These are phyloP conservation scores for Drosophila asahinai DNA, from an alignment of 1,140 invertebrate genomes.

Conservation along the genomic window DNA sequence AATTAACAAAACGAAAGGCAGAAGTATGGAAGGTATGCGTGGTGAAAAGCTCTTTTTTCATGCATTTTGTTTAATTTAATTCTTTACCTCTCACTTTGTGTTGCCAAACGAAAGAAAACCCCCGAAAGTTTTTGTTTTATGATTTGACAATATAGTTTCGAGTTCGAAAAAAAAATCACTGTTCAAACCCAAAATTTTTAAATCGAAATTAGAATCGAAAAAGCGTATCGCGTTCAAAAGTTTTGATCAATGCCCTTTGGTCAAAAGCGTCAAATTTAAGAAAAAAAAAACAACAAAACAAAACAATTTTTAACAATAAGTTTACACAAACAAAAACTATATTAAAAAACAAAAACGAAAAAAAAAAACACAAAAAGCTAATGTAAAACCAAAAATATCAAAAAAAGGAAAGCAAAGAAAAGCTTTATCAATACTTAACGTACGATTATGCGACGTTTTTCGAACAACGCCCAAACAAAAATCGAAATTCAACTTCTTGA, in stretches of 20 bases:
- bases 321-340: constrained; percentile 48
- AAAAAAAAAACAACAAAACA: constrained; percentile 41
- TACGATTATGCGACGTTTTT: constrained; percentile 83
- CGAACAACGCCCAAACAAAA: constrained; percentile 90
- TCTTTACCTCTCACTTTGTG: constrained; percentile 44
- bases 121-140: constrained; percentile 41
- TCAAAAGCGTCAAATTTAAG: constrained; percentile 53
- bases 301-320: constrained; percentile 52
- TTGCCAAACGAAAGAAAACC: constrained; percentile 41
- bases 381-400: constrained; percentile 51
- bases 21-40: constrained; percentile 49
- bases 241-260: constrained; percentile 38
- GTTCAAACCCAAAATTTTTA: constrained; percentile 48
- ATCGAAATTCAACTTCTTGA: constrained; percentile 98
- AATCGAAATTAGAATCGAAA: constrained; percentile 31
- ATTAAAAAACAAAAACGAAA: constrained; percentile 25
- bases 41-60: constrained; percentile 28
- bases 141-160: constrained; percentile 38
- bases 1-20: constrained; percentile 12
- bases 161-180: constrained; percentile 48
- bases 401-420: constrained; percentile 61
- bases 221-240: constrained; percentile 52
- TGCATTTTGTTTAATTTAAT: constrained; percentile 43
- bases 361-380: constrained; percentile 44
- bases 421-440: constrained; percentile 67